Conservation (phyloP, 2,797 vertebrate genomes). For the Mus minutoides region DNA sequence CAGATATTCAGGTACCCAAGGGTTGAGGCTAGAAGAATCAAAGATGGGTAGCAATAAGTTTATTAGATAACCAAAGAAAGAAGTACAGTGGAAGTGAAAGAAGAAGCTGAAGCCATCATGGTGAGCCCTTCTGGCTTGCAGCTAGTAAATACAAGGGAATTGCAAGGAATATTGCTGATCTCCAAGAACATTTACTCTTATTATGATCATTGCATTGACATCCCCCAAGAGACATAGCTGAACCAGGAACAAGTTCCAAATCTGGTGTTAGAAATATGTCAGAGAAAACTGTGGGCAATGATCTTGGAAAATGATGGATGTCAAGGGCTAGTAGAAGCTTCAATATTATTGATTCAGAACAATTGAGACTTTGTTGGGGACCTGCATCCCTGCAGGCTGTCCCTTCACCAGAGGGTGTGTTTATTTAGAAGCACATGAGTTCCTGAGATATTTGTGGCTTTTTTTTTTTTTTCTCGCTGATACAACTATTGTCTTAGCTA, state of each 20-base stretch:
- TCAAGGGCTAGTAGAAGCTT: not conserved
- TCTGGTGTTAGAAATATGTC: not conserved
- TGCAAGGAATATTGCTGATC: not conserved
- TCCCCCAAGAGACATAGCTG: not conserved
- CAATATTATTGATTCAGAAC: constrained; percentile 16
- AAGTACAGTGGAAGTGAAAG: not conserved
- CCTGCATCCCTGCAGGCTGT: not conserved
- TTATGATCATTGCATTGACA: constrained; percentile 27
- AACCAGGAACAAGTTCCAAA: not conserved
- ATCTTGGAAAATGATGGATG: not conserved
- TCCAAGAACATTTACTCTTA: constrained; percentile 35
- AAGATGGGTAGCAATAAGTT: constrained; percentile 16
- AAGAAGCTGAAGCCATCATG: not conserved
- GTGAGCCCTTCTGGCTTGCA: not conserved
- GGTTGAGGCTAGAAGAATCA: not conserved
- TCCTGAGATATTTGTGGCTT: not conserved
- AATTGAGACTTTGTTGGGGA: not conserved
- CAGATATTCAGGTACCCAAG: constrained; percentile 27
- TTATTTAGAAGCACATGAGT: constrained; percentile 14
- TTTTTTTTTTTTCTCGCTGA: constrained; percentile 38
- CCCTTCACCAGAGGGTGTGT: not conserved
- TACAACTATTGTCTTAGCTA: not conserved
- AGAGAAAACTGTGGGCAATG: constrained; percentile 24
- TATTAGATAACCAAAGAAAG: constrained; percentile 28
- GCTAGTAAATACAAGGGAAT: not conserved